Percentiles rank a stretch among this genome's conserved stretches.
These are phyloP conservation scores for Paracentrotus lividus DNA, from an alignment of 53 echinoderm and acorn worm genomes.

Conservation along the genomic window DNA sequence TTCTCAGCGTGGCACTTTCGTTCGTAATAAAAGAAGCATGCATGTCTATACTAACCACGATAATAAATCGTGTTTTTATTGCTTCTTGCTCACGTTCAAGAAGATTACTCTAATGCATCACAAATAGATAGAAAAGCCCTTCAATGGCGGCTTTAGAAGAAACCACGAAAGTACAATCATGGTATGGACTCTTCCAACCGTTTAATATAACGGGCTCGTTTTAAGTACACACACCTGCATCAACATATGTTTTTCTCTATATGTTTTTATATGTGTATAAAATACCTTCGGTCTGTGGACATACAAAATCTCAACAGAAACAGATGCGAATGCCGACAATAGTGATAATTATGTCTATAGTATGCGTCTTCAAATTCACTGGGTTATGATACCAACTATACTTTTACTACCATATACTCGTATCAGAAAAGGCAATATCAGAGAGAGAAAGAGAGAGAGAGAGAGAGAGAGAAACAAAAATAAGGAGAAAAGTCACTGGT, in stretches of 20 bases:
- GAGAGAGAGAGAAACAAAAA: no score
- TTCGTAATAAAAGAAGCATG: background rate
- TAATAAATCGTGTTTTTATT: background rate
- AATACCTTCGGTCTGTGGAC: no score
- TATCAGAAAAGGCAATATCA: no score
- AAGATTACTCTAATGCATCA: background rate
- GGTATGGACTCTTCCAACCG: background rate
- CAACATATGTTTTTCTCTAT: background rate
- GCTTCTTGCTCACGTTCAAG: background rate
- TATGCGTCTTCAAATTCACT: no score
- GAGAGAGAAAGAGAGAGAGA: no score
- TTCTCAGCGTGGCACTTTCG: background rate
- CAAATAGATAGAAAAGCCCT: background rate
- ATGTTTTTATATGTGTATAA: no score
- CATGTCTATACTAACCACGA: background rate
- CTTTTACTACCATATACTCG: no score
- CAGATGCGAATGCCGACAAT: no score
- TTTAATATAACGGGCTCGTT: background rate
- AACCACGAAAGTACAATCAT: constrained; percentile 35
- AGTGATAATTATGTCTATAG: no score
- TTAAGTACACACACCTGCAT: constrained; percentile 16
- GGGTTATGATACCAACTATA: no score
- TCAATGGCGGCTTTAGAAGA: background rate
- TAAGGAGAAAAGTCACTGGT: no score
- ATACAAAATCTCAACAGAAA: no score